Conservation (phyloP, 1,140 invertebrate genomes). For the Conopomorpha cramerella region DNA sequence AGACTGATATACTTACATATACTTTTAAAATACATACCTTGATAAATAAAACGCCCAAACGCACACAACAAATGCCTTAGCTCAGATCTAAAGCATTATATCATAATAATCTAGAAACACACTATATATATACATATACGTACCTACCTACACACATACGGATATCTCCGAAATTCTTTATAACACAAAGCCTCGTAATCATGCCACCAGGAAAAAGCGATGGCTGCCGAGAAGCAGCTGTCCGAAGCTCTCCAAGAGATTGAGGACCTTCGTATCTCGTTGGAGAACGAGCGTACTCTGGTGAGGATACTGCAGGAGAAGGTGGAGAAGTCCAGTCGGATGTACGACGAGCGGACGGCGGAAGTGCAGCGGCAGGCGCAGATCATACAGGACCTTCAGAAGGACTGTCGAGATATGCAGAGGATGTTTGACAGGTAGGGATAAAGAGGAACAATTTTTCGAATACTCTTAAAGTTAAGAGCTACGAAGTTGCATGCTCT, state of each 20-base stretch:
- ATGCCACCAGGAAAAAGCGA: slow-evolving; percentile 40
- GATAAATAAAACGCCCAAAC: too few species aligned
- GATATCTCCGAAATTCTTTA: not conserved
- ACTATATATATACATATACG: too few species aligned
- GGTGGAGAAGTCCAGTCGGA: slow-evolving; percentile 21
- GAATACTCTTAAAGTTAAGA: too few species aligned
- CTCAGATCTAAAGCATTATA: too few species aligned
- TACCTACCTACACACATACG: too few species aligned
- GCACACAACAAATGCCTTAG: too few species aligned
- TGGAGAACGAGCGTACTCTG: slow-evolving; percentile 41
- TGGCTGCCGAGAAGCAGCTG: slow-evolving; percentile 29
- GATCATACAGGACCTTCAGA: slow-evolving; percentile 37
- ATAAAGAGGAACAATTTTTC: too few species aligned
- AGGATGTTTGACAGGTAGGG: slow-evolving; percentile 46
- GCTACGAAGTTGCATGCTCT: too few species aligned
- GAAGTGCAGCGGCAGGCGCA: slow-evolving; percentile 33
- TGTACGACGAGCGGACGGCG: slow-evolving; percentile 27
- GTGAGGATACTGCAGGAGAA: slow-evolving; percentile 31
- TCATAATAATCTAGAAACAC: too few species aligned
- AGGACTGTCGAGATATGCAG: slow-evolving; percentile 37
- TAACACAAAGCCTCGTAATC: too few species aligned
- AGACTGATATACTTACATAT: too few species aligned
- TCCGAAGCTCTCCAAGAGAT: slow-evolving; percentile 48
- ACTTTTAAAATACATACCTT: too few species aligned
- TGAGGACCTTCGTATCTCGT: slow-evolving; percentile 29